These are phyloP conservation scores for Prosopocoilus inquinatus DNA, from an alignment of 2,888 invertebrate genomes.

Conservation along the genomic window DNA sequence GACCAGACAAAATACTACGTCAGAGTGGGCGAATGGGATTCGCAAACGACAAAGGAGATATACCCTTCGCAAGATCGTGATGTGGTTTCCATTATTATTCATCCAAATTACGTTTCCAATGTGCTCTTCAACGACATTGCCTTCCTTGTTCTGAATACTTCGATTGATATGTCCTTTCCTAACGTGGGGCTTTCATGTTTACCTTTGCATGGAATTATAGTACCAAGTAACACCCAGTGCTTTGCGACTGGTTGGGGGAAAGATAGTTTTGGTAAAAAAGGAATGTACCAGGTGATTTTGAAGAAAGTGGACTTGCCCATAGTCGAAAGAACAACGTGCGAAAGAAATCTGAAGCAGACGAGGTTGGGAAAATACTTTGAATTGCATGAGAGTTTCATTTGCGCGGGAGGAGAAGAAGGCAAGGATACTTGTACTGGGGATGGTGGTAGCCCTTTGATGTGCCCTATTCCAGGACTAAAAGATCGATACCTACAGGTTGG, in stretches of 20 bases:
- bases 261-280: slow-evolving; percentile 61
- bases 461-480: slow-evolving; percentile 57
- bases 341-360: slow-evolving; percentile 59
- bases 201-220: slow-evolving; percentile 55
- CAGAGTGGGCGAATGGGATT: slow-evolving; percentile 82
- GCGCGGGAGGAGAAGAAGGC: slow-evolving; percentile 73
- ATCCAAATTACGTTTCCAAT: slow-evolving; percentile 64
- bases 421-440: slow-evolving; percentile 74
- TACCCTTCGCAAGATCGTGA: slow-evolving; percentile 68
- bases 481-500: slow-evolving; percentile 56
- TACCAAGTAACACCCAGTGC: slow-evolving; percentile 57
- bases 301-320: slow-evolving; percentile 72
- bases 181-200: slow-evolving; percentile 72
- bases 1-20: slow-evolving; percentile 49
- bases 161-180: slow-evolving; percentile 58
- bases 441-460: slow-evolving; percentile 79
- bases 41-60: slow-evolving; percentile 68
- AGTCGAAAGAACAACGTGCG: slow-evolving; percentile 50
- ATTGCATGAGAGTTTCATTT: slow-evolving; percentile 69
- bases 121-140: slow-evolving; percentile 75
- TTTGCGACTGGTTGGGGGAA: slow-evolving; percentile 77
- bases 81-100: slow-evolving; percentile 58
- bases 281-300: slow-evolving; percentile 55
- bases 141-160: slow-evolving; percentile 61
- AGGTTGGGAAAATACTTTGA: slow-evolving; percentile 66